Conservation (phyloP, 1,140 invertebrate genomes). For the Hermatobates lingyangjiaoensis region DNA sequence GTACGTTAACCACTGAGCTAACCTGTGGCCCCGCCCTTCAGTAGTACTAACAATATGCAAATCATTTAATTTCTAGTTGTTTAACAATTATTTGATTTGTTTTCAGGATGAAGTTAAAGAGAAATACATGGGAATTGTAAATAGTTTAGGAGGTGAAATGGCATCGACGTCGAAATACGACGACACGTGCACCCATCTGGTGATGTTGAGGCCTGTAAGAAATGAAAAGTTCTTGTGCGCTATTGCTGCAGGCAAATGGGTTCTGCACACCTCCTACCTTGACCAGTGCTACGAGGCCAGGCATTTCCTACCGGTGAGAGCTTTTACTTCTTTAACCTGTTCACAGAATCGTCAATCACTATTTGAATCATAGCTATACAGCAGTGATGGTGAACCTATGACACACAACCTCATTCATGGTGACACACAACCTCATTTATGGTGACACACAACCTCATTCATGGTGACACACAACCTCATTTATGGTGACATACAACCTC, state of each 20-base stretch:
- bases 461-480: neutral
- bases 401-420: neutral
- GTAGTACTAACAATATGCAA: too few species aligned
- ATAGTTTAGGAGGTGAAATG: slow-evolving; percentile 43
- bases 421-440: neutral
- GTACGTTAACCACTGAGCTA: too few species aligned
- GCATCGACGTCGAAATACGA: slow-evolving; percentile 41
- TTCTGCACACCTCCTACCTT: slow-evolving; percentile 59
- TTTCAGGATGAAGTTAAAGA: slow-evolving; percentile 24
- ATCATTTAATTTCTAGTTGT: too few species aligned
- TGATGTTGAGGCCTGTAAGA: slow-evolving; percentile 47
- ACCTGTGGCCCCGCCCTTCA: too few species aligned
- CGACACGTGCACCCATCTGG: slow-evolving; percentile 24
- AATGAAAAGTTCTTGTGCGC: slow-evolving; percentile 72
- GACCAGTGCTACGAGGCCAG: slow-evolving; percentile 38
- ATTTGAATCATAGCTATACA: neutral
- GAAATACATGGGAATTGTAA: slow-evolving; percentile 31
- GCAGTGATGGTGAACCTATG: neutral
- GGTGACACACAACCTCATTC: neutral
- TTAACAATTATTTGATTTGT: too few species aligned
- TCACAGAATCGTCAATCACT: neutral
- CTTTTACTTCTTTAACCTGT: neutral
- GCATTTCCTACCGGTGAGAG: slow-evolving; percentile 43
- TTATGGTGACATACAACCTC: neutral
- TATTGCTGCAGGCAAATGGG: slow-evolving; percentile 72